A percentile compares a stretch with the other conserved stretches of the same genome.
Conservation (phyloP, 2,113 vertebrate genomes). For the Leuciscus idus region DNA sequence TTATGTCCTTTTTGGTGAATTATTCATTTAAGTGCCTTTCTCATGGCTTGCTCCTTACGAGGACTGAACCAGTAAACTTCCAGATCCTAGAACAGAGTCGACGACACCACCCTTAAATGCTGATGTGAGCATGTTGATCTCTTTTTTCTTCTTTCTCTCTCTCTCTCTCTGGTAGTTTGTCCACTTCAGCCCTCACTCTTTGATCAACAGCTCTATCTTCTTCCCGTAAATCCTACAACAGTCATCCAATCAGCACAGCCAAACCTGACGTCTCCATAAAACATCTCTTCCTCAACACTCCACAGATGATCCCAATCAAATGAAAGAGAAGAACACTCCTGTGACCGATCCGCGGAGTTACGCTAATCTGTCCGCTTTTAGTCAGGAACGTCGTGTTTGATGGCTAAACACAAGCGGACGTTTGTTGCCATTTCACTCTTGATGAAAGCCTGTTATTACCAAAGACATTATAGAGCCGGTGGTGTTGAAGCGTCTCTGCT, state of each 20-base stretch:
- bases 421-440: conserved; percentile 37
- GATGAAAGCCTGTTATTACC: conserved; percentile 25
- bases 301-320: conserved; percentile 42
- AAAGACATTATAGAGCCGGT: conserved; percentile 12
- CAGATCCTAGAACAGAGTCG: neutral
- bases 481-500: conserved; percentile 28
- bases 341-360: neutral
- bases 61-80: neutral
- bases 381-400: neutral
- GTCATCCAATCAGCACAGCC: conserved; percentile 47
- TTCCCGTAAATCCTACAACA: conserved; percentile 47
- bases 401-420: conserved; percentile 28
- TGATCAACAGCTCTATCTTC: conserved; percentile 53
- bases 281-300: conserved; percentile 35
- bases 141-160: conserved; percentile 7
- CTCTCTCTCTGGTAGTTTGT: conserved; percentile 33
- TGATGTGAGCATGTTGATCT: conserved; percentile 31
- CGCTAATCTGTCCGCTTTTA: neutral
- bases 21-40: neutral
- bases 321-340: conserved; percentile 26
- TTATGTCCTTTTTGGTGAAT: neutral
- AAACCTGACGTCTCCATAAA: conserved; percentile 49
- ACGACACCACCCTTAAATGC: neutral
- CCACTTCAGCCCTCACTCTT: conserved; percentile 49
- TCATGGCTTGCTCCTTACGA: too few relatives aligned